A percentile compares a stretch with the other conserved stretches of the same genome.
Evolutionary conservation across 2,888 invertebrate genomes (phyloP).

Genomic region (Hypena proboscidalis): DNA sequence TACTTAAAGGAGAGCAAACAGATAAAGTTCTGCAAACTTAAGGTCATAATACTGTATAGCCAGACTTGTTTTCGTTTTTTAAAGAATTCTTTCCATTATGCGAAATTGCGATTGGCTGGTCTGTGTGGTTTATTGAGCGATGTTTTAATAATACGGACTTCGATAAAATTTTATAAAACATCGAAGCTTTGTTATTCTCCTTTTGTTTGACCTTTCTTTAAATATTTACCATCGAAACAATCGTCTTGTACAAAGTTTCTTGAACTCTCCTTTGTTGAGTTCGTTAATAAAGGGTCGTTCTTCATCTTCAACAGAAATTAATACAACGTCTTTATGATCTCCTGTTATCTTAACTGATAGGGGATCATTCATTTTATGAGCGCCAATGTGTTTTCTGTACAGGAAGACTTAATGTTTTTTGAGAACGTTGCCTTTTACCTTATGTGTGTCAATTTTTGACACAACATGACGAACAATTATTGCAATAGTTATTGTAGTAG

Average conservation of each 20-base stretch:
- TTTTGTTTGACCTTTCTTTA: conserved; percentile 57
- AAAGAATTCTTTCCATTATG: no score
- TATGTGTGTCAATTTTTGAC: no score
- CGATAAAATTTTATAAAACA: background rate
- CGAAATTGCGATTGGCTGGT: no score
- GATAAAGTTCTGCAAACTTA: conserved; percentile 25
- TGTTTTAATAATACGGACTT: background rate
- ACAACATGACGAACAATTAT: no score
- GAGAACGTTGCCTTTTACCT: no score
- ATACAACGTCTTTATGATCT: conserved; percentile 10
- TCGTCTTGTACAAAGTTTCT: conserved; percentile 14
- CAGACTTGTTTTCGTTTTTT: no score
- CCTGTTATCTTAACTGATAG: conserved; percentile 17
- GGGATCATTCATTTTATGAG: conserved; percentile 13
- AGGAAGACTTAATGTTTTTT: no score
- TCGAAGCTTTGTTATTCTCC: conserved; percentile 28
- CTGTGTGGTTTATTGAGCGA: background rate
- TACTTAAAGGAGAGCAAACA: conserved; percentile 34
- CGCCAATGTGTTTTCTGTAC: no score
- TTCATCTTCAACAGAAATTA: conserved; percentile 10
- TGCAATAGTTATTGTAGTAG: no score
- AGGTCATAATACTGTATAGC: conserved; percentile 1
- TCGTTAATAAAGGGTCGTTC: conserved; percentile 11
- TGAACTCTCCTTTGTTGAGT: conserved; percentile 15
- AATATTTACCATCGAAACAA: conserved; percentile 43